These are phyloP conservation scores for Scalopus aquaticus DNA, from an alignment of 2,113 vertebrate species.

Conservation along the genomic window DNA sequence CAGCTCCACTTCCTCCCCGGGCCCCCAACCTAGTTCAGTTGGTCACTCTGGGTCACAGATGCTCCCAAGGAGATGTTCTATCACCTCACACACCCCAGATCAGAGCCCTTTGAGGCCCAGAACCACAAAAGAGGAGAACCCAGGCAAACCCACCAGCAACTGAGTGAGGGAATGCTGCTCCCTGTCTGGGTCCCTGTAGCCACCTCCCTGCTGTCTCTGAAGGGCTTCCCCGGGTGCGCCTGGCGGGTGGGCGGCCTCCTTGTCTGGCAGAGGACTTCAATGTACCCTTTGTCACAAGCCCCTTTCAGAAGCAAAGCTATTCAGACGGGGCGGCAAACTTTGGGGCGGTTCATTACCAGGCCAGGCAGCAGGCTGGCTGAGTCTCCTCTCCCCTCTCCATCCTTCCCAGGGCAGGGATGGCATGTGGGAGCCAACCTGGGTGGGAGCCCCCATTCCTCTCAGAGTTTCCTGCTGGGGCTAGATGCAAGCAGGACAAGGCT, in stretches of 20 bases:
- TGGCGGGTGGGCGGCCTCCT: background rate
- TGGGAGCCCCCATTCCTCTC: background rate
- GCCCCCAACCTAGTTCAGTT: background rate
- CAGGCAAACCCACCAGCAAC: background rate
- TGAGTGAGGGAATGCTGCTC: background rate
- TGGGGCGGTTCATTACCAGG: conserved; percentile 20
- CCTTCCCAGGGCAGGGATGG: background rate
- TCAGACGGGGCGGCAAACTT: conserved; percentile 34
- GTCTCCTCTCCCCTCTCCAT: background rate
- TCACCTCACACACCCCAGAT: background rate
- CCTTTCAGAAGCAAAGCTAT: conserved; percentile 55
- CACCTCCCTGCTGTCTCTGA: background rate
- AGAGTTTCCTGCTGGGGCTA: background rate
- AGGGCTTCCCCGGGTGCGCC: background rate
- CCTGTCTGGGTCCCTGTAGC: too few species aligned
- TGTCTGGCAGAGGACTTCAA: conserved; percentile 33
- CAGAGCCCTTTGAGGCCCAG: background rate
- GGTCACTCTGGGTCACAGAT: background rate
- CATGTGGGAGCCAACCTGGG: background rate
- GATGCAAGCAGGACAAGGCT: background rate
- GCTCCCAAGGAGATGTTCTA: background rate
- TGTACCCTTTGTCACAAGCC: conserved; percentile 62
- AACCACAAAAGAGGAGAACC: background rate
- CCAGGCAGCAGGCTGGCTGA: background rate
- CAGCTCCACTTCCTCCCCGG: background rate